Base-by-base conservation (phyloP, 37 sponge, comb jelly and placozoan species). In the Diacarnus erythraeanus region DNA sequence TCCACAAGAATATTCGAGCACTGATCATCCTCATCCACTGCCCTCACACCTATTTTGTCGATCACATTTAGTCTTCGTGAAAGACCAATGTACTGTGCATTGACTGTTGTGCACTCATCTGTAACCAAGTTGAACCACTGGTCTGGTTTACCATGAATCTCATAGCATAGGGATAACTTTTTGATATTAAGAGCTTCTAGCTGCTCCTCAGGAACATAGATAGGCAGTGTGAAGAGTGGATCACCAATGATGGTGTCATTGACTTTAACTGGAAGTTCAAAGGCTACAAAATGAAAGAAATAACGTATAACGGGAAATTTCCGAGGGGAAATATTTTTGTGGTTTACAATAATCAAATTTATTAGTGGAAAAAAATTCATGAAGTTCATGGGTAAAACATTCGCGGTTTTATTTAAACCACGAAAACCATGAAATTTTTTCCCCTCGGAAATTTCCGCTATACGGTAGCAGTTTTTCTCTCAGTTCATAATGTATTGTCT, bases 161-260 rank as follows among this genome's bases (percentile, higher is more conserved):
- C 86, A 47, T 79, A 86, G 64, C 86, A 86, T 27, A 86, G 80
- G 34, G 64, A 75, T 0, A 69, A 26, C 21, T 30, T 30, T 31
- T 33, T 54, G 18, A 22, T 36, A 18, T 44, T 20, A 2, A 82
- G n/a, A 18, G 12, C 18, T 30, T 66, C 18, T 26, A 82, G 83
- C 34, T 82, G 42, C 31, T 33, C n/a, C 3, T 65, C 54, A 41
- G 74, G 36, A 0, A 60, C 56, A 35, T 43, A 34, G 42, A 86
- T 31, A 6, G 88, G 88, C 8, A 77, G 78, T 25, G 67, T 77
- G 57, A 78, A 56, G 12, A 82, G 73, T 0, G 88, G 88, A 27
- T 88, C 88, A 37, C 77, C 88, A 71, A 72, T 42, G 17, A 77
- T 73, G 2, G 83, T 78, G 57, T 82, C 83, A 42, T 88, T 88